Percentiles rank a stretch among this genome's conserved stretches.
Evolutionary conservation across 1,140 invertebrate genomes (phyloP).

Genomic region (Ladona fulva): DNA sequence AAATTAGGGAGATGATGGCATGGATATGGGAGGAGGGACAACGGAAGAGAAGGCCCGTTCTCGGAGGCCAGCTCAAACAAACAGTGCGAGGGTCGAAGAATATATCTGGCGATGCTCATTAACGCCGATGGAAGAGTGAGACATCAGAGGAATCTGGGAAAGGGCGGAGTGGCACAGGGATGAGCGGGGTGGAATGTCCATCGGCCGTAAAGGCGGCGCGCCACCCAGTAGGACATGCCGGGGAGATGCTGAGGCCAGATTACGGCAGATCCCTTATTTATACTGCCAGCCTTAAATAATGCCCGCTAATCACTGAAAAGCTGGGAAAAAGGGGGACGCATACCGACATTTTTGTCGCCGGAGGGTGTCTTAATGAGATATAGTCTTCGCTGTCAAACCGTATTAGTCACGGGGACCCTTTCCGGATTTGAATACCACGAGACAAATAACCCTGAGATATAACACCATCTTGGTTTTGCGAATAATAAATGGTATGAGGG

Average conservation of each 20-base stretch:
- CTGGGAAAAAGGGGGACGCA: not conserved
- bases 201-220: not conserved
- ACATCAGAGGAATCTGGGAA: not conserved
- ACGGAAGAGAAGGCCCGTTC: not conserved
- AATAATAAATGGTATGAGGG: no score
- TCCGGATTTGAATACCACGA: no score
- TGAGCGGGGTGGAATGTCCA: not conserved
- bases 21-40: not conserved
- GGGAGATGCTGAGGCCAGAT: not conserved
- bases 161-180: not conserved
- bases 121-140: not conserved
- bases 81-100: not conserved
- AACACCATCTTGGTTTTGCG: no score
- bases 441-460: no score
- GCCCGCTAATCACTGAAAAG: not conserved
- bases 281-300: not conserved
- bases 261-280: not conserved
- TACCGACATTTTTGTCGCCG: not conserved
- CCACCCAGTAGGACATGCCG: not conserved
- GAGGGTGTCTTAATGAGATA: not conserved
- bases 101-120: slow-evolving; percentile 1
- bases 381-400: not conserved
- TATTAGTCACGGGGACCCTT: no score
- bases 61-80: not conserved
- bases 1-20: not conserved